Conservation (phyloP, 2,888 invertebrate species). For the Elmis aenea region DNA sequence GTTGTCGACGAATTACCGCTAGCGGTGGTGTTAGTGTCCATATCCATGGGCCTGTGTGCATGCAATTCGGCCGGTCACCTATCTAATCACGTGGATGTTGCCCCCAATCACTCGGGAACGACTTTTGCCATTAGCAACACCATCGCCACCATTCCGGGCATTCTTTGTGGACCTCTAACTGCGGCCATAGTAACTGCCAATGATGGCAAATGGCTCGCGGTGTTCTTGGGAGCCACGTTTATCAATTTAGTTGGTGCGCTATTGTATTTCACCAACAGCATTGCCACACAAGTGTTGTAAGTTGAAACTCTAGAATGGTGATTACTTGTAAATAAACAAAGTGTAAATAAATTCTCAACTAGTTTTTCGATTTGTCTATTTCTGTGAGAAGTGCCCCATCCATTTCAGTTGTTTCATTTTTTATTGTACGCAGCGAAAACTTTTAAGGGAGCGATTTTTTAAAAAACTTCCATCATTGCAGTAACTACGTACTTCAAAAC, state of each 20-base stretch:
- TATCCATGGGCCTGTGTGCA: slow-evolving; percentile 70
- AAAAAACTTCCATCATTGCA: too few species aligned
- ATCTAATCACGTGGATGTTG: slow-evolving; percentile 72
- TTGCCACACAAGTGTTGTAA: slow-evolving; percentile 61
- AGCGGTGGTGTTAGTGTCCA: slow-evolving; percentile 66
- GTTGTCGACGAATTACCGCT: slow-evolving; percentile 63
- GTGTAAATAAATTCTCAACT: slow-evolving; percentile 1
- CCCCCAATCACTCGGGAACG: slow-evolving; percentile 71
- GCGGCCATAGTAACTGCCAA: slow-evolving; percentile 67
- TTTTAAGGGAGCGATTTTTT: too few species aligned
- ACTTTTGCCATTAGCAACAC: slow-evolving; percentile 75
- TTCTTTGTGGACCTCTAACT: slow-evolving; percentile 70
- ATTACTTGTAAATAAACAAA: neutral
- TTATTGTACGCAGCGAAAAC: too few species aligned
- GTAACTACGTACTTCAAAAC: too few species aligned
- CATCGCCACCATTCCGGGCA: slow-evolving; percentile 69
- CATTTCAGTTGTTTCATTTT: neutral
- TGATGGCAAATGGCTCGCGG: slow-evolving; percentile 68
- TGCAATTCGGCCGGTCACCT: slow-evolving; percentile 72
- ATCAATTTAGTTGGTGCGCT: slow-evolving; percentile 69
- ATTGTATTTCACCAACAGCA: slow-evolving; percentile 68
- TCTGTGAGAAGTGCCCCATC: neutral
- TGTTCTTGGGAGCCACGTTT: slow-evolving; percentile 65
- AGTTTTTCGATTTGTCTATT: slow-evolving; percentile 2
- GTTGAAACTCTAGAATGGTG: too few species aligned